These are phyloP conservation scores for Limnephilus rhombicus DNA, from an alignment of 2,888 invertebrate genomes.

Conservation along the genomic window DNA sequence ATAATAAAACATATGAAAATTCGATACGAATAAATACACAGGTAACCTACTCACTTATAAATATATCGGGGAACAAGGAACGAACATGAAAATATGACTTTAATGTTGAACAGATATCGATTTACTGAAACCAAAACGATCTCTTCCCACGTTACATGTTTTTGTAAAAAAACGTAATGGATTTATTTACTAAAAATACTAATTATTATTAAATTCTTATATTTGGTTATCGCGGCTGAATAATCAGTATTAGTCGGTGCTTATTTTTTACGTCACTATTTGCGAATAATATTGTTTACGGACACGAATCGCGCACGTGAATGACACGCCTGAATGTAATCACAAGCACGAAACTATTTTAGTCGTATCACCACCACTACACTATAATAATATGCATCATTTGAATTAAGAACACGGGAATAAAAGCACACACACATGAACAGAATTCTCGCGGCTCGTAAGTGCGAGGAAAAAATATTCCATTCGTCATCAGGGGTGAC, in stretches of 20 bases:
- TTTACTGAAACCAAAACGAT: background rate
- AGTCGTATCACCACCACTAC: constrained; percentile 5
- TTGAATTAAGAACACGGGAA: constrained; percentile 20
- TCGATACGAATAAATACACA: background rate
- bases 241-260: background rate
- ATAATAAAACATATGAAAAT: no score
- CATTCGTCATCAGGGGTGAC: background rate
- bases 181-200: background rate
- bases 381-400: background rate
- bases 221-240: background rate
- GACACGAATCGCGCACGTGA: constrained; percentile 5
- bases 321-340: background rate
- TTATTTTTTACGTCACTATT: constrained; percentile 1
- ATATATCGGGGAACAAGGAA: background rate
- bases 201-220: background rate
- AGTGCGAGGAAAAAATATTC: background rate
- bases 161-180: background rate
- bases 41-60: background rate
- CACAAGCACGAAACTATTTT: constrained; percentile 21
- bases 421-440: background rate
- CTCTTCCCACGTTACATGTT: background rate
- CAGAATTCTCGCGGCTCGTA: background rate
- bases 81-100: background rate
- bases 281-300: background rate
- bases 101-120: background rate